Percentiles rank a stretch among this genome's conserved stretches.
Conservation (phyloP, 2,797 vertebrate genomes). For the Mergus octosetaceus region DNA sequence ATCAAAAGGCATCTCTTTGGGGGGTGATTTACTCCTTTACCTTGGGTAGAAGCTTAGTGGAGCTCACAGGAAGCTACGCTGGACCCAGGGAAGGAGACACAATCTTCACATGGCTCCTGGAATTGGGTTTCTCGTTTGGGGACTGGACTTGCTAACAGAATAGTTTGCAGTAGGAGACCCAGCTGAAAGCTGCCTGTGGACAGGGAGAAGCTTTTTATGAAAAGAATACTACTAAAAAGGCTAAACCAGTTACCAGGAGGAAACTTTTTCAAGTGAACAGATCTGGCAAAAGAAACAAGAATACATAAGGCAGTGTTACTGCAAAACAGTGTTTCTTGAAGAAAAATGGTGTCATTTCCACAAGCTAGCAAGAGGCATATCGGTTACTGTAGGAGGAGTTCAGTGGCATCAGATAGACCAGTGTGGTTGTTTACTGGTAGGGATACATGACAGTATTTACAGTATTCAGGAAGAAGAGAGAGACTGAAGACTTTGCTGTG, state of each 20-base stretch:
- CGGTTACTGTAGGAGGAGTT: neutral
- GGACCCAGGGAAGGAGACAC: neutral
- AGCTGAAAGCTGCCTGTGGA: slow-evolving; percentile 28
- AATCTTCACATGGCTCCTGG: neutral
- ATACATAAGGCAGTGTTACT: neutral
- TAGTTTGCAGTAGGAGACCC: neutral
- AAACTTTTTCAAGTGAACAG: neutral
- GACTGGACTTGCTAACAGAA: neutral
- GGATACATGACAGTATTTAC: neutral
- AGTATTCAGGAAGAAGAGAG: neutral
- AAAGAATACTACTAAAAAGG: slow-evolving; percentile 29
- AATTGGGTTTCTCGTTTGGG: neutral
- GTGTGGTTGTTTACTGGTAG: neutral
- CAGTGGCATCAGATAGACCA: neutral
- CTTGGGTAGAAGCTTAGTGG: neutral
- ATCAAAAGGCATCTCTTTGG: neutral
- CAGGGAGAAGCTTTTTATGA: slow-evolving; percentile 24
- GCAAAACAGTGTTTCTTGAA: neutral
- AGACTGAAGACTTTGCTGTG: neutral
- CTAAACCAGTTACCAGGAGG: neutral
- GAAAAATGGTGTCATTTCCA: neutral
- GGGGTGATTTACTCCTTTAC: neutral
- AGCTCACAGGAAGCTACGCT: neutral
- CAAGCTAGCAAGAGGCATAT: neutral
- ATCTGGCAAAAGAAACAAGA: neutral